A percentile compares a stretch with the other conserved stretches of the same genome.
Conservation (phyloP, 2,113 vertebrate species). For the Machaerirhynchus nigripectus region DNA sequence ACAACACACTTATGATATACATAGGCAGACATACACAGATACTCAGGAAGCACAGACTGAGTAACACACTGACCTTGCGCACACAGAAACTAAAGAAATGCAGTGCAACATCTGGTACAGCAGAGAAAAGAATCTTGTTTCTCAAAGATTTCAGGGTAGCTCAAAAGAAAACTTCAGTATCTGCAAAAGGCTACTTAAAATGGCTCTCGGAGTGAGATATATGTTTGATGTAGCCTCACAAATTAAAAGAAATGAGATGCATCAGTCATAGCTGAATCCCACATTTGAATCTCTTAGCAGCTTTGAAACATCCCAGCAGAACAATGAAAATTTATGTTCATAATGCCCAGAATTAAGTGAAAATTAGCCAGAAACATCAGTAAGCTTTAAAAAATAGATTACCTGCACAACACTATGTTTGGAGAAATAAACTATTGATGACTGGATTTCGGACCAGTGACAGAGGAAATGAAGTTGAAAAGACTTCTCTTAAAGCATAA, state of each 20-base stretch:
- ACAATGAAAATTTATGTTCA: neutral
- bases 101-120: neutral
- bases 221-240: neutral
- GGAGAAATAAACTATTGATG: slow-evolving; percentile 39
- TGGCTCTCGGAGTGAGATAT: neutral
- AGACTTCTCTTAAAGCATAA: slow-evolving; percentile 38
- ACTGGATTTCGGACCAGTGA: slow-evolving; percentile 52
- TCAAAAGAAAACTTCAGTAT: neutral
- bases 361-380: neutral
- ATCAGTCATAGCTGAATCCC: neutral
- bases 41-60: neutral
- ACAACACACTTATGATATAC: accelerated
- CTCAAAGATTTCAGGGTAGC: neutral
- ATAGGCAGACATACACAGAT: neutral
- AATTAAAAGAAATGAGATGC: neutral
- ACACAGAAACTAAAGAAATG: neutral
- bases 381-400: slow-evolving; percentile 28
- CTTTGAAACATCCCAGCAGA: neutral
- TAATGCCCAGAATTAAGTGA: neutral
- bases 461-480: slow-evolving; percentile 46
- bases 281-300: neutral
- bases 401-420: slow-evolving; percentile 44
- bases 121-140: neutral
- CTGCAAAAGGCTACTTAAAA: neutral
- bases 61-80: accelerated